Base-by-base conservation (phyloP, 2,113 vertebrate genomes). In the Poeciliopsis turrubarensis region DNA sequence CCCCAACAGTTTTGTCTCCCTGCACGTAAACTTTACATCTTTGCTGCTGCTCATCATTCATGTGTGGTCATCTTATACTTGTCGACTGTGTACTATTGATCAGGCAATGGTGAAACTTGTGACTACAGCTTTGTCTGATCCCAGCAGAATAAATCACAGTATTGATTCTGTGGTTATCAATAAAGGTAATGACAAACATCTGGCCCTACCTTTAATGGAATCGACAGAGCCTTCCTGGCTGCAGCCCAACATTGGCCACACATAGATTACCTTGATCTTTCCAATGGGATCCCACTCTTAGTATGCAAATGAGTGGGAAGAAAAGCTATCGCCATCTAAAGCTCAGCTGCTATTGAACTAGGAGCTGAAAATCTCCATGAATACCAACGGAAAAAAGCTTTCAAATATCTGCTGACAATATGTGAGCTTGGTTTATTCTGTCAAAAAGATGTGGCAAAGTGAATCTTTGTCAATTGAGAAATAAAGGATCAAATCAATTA, bases 141-240 rank as follows among this genome's bases (percentile, higher is more conserved):
- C 92, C 92, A 78, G 84, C 86, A 87, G 91, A 94, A 95, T 94
- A 94, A 94, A 95, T 94, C 93, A 93, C 91, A 82, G 87, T 92
- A 95, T 94, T 93, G 94, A 95, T 88, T 89, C 82, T 78, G 87
- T 81, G 88, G 87, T 92, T 94, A 94, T 95, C 93, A 94, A 95
- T 94, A 95, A 92, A 90, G 92, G 91, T 94, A 94, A 95, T 95
- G 93, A 94, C 93, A 95, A 94, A 94, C 91, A 94, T 94, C 92
- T 94, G 93, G 93, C 89, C 91, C 89, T 92, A 92, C 89, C 92
- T 93, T 94, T 93, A 94, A 94, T 94, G 89, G 91, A 90, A 94
- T 94, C 91, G 92, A 94, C 92, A 89, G 86, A 85, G 88, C 73
- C 92, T 90, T 92, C 76, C 91, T 91, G 92, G 91, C 92, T 86